Percentiles rank a stretch among this genome's conserved stretches.
These are phyloP conservation scores for Aythya fuligula DNA, from an alignment of 2,797 vertebrate species.

Conservation along the genomic window DNA sequence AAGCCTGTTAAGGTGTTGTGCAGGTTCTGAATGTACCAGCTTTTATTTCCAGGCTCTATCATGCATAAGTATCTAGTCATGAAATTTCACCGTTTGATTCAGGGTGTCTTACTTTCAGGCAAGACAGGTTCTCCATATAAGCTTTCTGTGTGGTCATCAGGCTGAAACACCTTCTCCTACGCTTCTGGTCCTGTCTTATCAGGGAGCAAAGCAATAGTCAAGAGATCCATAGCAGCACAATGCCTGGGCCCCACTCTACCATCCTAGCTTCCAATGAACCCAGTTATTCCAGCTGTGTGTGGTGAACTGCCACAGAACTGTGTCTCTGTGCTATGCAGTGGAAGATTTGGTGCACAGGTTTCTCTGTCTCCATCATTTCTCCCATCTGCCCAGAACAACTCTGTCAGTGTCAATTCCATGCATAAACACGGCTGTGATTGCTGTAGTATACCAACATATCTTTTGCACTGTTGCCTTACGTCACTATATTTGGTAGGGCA, in stretches of 20 bases:
- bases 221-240: background rate
- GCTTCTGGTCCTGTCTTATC: background rate
- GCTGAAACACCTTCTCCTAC: background rate
- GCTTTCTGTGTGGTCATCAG: background rate
- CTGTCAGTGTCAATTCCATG: background rate
- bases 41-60: background rate
- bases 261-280: background rate
- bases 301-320: background rate
- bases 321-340: background rate
- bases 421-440: background rate
- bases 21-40: background rate
- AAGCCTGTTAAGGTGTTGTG: background rate
- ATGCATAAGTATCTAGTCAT: background rate
- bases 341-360: background rate
- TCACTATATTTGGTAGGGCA: background rate
- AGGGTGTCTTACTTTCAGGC: background rate
- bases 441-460: fast-evolving
- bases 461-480: background rate
- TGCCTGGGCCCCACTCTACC: background rate
- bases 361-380: background rate
- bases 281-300: background rate
- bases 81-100: background rate
- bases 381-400: background rate
- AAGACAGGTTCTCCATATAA: background rate
- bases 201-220: background rate